Evolutionary conservation across 2,888 invertebrate species (phyloP).

Genomic region (Hecatera dysodea): DNA sequence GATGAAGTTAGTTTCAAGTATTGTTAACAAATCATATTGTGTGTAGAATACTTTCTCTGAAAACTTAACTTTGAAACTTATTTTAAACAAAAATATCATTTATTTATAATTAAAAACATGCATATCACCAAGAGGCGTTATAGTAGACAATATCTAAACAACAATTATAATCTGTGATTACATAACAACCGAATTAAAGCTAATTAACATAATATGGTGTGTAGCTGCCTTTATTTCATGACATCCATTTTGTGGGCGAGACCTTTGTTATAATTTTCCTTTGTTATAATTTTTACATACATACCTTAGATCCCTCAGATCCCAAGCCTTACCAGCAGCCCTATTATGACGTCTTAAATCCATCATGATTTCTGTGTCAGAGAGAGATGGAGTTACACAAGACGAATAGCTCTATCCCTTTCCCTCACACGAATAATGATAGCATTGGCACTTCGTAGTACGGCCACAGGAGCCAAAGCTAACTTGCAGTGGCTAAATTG

Average conservation of each 20-base stretch:
- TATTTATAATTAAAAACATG: slow-evolving; percentile 50
- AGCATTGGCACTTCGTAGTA: no score
- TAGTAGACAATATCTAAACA: slow-evolving; percentile 38
- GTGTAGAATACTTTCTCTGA: background rate
- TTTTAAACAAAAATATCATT: slow-evolving; percentile 38
- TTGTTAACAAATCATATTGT: background rate
- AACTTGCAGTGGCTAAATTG: no score
- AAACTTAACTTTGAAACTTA: slow-evolving; percentile 34
- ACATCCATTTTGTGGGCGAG: slow-evolving; percentile 33
- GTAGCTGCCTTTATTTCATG: slow-evolving; percentile 55
- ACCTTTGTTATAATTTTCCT: slow-evolving; percentile 16
- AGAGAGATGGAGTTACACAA: no score
- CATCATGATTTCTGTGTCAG: no score
- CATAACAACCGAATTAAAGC: slow-evolving; percentile 63
- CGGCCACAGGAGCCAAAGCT: no score
- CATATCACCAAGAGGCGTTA: slow-evolving; percentile 34
- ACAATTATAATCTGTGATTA: slow-evolving; percentile 66
- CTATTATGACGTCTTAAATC: no score
- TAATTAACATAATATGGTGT: slow-evolving; percentile 60
- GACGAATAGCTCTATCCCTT: no score
- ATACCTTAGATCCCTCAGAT: background rate
- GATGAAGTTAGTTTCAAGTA: background rate
- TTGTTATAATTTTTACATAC: slow-evolving; percentile 2
- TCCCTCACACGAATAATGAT: no score
- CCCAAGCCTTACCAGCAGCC: background rate